Evolutionary conservation across 2,888 invertebrate genomes (phyloP).

Genomic region (Megalurothrips usitatus): DNA sequence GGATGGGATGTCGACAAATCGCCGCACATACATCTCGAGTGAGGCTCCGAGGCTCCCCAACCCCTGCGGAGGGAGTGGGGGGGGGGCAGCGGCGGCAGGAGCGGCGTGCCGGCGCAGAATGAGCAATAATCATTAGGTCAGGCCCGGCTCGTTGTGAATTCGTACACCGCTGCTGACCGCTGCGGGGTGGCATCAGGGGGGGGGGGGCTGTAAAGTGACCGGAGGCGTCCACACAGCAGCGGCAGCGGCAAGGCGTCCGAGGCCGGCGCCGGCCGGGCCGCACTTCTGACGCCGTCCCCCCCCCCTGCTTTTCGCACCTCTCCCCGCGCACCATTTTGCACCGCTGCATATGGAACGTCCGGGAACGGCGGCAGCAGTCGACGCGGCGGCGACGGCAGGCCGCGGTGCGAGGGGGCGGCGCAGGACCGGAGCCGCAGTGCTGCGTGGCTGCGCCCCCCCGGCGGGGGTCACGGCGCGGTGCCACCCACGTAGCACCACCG

Average conservation of each 20-base stretch:
- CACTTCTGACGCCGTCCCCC: too few species aligned
- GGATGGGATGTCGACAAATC: too few species aligned
- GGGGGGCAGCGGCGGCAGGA: too few species aligned
- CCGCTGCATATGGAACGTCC: background rate
- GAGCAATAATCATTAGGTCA: background rate
- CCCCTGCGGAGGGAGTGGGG: too few species aligned
- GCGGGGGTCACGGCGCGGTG: background rate
- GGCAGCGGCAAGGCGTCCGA: too few species aligned
- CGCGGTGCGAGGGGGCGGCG: background rate
- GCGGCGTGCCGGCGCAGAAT: background rate
- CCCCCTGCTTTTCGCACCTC: background rate
- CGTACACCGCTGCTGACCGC: too few species aligned
- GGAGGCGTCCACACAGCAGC: too few species aligned
- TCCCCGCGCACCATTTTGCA: background rate
- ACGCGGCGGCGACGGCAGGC: background rate
- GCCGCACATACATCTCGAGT: too few species aligned
- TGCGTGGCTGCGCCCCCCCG: background rate
- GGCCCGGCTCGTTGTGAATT: too few species aligned
- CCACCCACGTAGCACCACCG: background rate
- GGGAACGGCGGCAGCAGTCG: background rate
- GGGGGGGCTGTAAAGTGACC: too few species aligned
- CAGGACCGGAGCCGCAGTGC: background rate
- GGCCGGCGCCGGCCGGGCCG: background rate
- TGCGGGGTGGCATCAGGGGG: too few species aligned
- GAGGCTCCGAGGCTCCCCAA: too few species aligned